Evolutionary conservation across 1,140 invertebrate genomes (phyloP).

Genomic region (Lordiphosa clarofinis): DNA sequence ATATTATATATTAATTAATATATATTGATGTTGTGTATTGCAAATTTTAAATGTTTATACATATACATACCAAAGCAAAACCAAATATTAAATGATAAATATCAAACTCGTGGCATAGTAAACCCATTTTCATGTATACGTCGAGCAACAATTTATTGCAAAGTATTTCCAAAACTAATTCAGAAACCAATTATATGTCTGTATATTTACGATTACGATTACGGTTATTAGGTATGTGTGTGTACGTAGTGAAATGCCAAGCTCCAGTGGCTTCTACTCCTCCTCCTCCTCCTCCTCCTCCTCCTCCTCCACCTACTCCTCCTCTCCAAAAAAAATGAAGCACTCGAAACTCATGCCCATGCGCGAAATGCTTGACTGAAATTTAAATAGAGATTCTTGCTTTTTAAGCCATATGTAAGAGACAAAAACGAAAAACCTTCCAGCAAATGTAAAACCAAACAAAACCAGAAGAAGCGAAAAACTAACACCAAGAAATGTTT

Average conservation of each 20-base stretch:
- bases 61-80: slow-evolving; percentile 44
- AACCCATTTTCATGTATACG: slow-evolving; percentile 69
- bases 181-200: slow-evolving; percentile 17
- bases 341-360: slow-evolving; percentile 34
- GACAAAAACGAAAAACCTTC: slow-evolving; percentile 45
- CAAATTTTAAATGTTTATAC: slow-evolving; percentile 75
- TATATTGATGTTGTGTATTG: slow-evolving; percentile 77
- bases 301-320: too few species aligned
- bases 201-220: slow-evolving; percentile 41
- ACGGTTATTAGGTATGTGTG: slow-evolving; percentile 55
- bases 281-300: slow-evolving; percentile 14
- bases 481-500: slow-evolving; percentile 58
- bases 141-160: slow-evolving; percentile 62
- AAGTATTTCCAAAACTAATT: slow-evolving; percentile 38
- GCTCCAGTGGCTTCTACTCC: slow-evolving; percentile 31
- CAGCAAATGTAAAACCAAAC: slow-evolving; percentile 24
- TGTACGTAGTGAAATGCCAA: slow-evolving; percentile 49
- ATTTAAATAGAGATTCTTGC: slow-evolving; percentile 40
- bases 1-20: slow-evolving; percentile 64
- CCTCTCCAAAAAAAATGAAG: slow-evolving; percentile 13
- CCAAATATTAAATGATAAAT: slow-evolving; percentile 31
- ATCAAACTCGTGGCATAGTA: slow-evolving; percentile 49
- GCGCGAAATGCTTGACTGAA: slow-evolving; percentile 70
- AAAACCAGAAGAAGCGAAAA: slow-evolving; percentile 21
- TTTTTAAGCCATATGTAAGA: slow-evolving; percentile 60